Percentiles rank a stretch among this genome's conserved stretches.
Evolutionary conservation across 2,113 vertebrate species (phyloP).

Genomic region (Raja brachyura): DNA sequence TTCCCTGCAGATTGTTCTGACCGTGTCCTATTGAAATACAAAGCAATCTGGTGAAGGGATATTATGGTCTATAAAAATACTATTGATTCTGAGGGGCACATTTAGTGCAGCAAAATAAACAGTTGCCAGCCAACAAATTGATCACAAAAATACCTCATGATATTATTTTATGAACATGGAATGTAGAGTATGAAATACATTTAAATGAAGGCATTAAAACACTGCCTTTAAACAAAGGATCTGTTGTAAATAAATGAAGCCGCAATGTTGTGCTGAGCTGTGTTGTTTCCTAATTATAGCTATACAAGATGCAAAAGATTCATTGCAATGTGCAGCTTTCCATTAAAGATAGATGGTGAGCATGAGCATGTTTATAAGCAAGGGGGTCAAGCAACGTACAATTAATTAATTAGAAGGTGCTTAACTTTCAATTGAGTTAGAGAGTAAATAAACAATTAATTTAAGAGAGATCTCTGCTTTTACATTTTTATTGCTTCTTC

Average conservation of each 20-base stretch:
- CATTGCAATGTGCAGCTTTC: neutral
- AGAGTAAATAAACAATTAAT: neutral
- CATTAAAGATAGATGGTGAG: neutral
- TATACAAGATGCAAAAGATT: neutral
- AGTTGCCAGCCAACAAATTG: neutral
- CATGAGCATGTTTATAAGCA: neutral
- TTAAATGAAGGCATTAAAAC: neutral
- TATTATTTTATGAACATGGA: neutral
- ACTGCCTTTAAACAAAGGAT: neutral
- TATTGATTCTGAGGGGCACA: neutral
- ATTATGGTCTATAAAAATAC: neutral
- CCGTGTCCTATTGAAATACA: neutral
- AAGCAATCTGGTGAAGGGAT: neutral
- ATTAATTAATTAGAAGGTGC: conserved; percentile 12
- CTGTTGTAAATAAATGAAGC: neutral
- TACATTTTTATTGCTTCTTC: no score
- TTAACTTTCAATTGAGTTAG: neutral
- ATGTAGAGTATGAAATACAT: neutral
- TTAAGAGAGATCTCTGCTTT: neutral
- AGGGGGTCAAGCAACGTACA: neutral
- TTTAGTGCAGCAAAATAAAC: neutral
- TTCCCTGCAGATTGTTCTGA: neutral
- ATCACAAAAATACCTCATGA: neutral
- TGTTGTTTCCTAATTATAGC: neutral
- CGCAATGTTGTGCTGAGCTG: neutral